These are phyloP conservation scores for Mus spretus DNA, from an alignment of 2,797 vertebrate species.

Conservation along the genomic window DNA sequence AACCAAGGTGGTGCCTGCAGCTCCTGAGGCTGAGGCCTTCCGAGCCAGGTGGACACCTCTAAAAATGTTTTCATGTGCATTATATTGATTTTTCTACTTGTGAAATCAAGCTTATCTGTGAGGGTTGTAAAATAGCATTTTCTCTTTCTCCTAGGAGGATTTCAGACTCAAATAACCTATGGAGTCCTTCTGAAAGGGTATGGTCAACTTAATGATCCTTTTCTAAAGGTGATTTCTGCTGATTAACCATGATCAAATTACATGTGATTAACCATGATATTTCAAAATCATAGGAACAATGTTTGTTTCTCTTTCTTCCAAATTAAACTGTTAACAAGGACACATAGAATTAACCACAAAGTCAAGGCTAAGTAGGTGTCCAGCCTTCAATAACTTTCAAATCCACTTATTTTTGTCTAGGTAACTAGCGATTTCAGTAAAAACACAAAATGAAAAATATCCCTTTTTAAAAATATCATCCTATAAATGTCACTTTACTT, in stretches of 20 bases:
- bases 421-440: not conserved
- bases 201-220: not conserved
- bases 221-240: not conserved
- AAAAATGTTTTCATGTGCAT: not conserved
- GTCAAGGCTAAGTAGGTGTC: not conserved
- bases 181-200: not conserved
- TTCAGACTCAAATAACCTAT: not conserved
- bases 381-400: not conserved
- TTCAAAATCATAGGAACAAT: not conserved
- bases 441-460: not conserved
- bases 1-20: too few species aligned
- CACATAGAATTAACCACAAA: not conserved
- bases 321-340: not conserved
- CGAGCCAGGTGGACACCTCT: too few species aligned
- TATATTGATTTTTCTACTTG: not conserved
- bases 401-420: not conserved
- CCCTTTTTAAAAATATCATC: not conserved
- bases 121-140: too few species aligned
- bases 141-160: not conserved
- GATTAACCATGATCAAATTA: not conserved
- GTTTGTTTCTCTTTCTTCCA: not conserved
- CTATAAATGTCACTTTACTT: too few species aligned
- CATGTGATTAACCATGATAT: not conserved
- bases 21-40: too few species aligned
- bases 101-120: not conserved